Conservation (phyloP, 2,113 vertebrate genomes). For the Pedionomus torquatus region DNA sequence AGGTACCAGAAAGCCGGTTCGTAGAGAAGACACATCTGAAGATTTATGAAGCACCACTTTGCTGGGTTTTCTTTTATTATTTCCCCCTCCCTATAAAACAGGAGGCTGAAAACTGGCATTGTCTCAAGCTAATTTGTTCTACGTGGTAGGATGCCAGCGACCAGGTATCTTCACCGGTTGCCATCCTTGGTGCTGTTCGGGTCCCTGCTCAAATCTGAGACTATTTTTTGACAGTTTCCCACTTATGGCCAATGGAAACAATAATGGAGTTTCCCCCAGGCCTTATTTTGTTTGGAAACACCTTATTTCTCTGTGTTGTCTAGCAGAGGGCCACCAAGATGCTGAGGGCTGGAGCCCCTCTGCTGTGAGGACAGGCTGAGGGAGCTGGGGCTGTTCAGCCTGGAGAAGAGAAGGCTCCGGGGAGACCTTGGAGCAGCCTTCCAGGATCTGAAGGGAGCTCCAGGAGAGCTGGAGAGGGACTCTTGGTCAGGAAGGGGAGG, state of each 20-base stretch:
- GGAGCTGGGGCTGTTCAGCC: no score
- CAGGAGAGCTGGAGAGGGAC: no score
- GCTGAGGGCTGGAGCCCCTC: no score
- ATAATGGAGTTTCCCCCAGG: neutral
- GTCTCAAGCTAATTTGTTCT: neutral
- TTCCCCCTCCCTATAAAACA: neutral
- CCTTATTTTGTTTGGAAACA: fast-evolving
- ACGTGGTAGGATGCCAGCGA: fast-evolving
- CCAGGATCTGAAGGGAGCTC: no score
- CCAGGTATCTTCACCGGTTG: fast-evolving
- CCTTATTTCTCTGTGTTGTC: neutral
- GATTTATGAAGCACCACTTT: neutral
- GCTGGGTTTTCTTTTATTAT: neutral
- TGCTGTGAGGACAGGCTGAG: no score
- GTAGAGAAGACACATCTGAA: neutral
- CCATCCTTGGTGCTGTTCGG: neutral
- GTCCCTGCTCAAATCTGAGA: neutral
- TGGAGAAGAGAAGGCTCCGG: no score
- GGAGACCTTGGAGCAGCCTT: no score
- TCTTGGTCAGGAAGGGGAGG: no score
- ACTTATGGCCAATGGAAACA: neutral
- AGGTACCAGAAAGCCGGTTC: neutral
- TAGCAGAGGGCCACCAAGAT: no score
- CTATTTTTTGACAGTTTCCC: neutral
- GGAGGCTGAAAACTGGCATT: neutral